Base-by-base conservation (phyloP, 2,113 vertebrate genomes). In the Antechinus stuartii region DNA sequence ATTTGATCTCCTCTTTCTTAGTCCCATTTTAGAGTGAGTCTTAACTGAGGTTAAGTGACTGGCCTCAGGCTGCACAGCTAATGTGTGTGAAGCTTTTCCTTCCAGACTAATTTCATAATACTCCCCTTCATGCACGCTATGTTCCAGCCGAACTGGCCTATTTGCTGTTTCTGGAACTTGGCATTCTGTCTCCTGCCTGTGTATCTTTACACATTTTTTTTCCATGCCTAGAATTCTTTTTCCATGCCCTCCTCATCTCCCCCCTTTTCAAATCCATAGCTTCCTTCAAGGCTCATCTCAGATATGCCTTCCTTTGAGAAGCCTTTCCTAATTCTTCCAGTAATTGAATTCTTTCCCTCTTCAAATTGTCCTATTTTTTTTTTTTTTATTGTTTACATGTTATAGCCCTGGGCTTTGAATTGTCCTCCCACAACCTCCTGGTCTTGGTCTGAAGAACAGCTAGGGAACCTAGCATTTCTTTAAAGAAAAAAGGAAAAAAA, bases 121-220 rank as follows among this genome's bases (percentile, higher is more conserved):
- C 68, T 84, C n/a, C n/a, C 68, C 68, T 84, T 84, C 68, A 42
- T 84, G 68, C 68, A 84, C n/a, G 68, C 68, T 84, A 84, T 84
- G 68, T 84, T 84, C 68, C 68, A 84, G 35, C 68, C 68, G 7
- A 42, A 84, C n/a, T 84, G 68, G 68, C n/a, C 68, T 84, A 84
- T 42, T 84, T 84, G 68, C 68, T 84, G 68, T 84, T 84, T 84
- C 68, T 84, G 68, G 68, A 84, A 84, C 68, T 84, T 84, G 68
- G 68, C 68, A 84, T 84, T 84, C 68, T 1, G 6, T 84, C 19
- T 84, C 35, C 68, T 84, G 68, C 68, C n/a, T 84, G 68, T 84
- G 68, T 84, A 84, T 84, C 68, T 84, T 84, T 84, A 84, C n/a
- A 84, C 68, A 84, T 84, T 84, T 84, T 76, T 68, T 84, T 84